Evolutionary conservation across 2,888 invertebrate species (phyloP), one percentile per base, ranked within the genome.

Genomic region (Drosophila quinaria): DNA sequence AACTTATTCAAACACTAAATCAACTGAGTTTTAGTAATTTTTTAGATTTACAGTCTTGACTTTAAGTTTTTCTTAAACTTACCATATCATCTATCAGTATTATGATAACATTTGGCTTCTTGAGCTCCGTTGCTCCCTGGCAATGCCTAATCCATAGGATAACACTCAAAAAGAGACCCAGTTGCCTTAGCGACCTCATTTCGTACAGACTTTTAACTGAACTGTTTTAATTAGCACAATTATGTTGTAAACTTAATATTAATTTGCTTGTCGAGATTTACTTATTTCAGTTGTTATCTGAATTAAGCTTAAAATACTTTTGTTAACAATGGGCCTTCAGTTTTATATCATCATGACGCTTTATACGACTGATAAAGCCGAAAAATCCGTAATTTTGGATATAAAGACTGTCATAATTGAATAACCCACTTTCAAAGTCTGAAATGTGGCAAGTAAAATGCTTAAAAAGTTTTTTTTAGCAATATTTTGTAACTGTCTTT

Each of bases 41-140:
- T 10, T 13, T 13, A 2, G 25, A 42, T 42, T 42, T 19, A 42
- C 6, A 42, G 5, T n/a, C 9, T 15, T 3, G 2, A 51, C 37
- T 25, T 1, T 39, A 5, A 25, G 8, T 4, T 13, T 9, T 11
- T 0, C 13, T 4, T 9, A 22, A 0, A 9, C 59, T 49, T 25
- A 42, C 56, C 95, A 97, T 94, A 92, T 97, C 97, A 93, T 97
- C 97, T 2, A 96, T 96, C 83, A 97, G 93, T 70, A 97, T 96
- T 76, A 97, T 95, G 51, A 97, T 94, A 70, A 97, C 95, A 91
- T 97, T 94, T 8, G 96, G 95, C 70, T 89, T 91, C 8, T 41
- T 41, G 6, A 69, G 44, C 1, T 46, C 17, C 2, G 29, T 25
- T 1, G 46, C 42, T 33, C 33, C 79, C 29, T 52, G 37, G 6